A percentile compares a stretch with the other conserved stretches of the same genome.
Conservation (phyloP, 2,888 invertebrate species). For the Dynastes grantii region DNA sequence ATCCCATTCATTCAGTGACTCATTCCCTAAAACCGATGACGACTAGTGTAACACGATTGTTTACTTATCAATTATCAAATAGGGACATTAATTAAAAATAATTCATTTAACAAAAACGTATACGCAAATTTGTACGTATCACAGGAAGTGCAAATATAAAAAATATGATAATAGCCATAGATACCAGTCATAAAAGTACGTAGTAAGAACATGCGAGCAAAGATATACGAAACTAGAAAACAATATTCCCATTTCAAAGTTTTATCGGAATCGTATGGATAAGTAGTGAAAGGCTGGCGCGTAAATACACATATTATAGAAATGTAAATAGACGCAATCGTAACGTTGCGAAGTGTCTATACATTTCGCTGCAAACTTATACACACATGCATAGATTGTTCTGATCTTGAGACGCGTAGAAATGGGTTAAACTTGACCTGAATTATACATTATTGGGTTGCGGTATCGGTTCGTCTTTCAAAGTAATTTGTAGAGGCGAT, state of each 20-base stretch:
- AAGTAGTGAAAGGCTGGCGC: background rate
- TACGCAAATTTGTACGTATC: conserved; percentile 7
- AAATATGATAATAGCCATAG: background rate
- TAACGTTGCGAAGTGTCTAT: background rate
- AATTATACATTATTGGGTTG: conserved; percentile 2
- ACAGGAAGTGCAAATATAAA: conserved; percentile 32
- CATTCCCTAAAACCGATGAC: no score
- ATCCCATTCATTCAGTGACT: no score
- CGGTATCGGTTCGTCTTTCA: conserved; percentile 14
- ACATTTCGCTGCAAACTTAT: background rate
- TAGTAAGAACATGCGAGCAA: background rate
- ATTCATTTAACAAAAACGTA: background rate
- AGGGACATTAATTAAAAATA: background rate
- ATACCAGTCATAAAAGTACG: background rate
- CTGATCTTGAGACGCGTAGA: conserved; percentile 29
- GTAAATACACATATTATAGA: background rate
- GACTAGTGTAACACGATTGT: no score
- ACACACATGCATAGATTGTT: background rate
- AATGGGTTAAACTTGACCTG: conserved; percentile 29
- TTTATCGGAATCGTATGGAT: background rate
- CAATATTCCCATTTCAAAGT: background rate
- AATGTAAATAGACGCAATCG: background rate
- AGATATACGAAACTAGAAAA: conserved; percentile 1
- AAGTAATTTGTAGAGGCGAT: conserved; percentile 7
- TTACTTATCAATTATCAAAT: background rate